A percentile compares a stretch with the other conserved stretches of the same genome.
phyloP scores from a whole-genome alignment of 2,888 invertebrate species.

The Lissonota sp. region DNA sequence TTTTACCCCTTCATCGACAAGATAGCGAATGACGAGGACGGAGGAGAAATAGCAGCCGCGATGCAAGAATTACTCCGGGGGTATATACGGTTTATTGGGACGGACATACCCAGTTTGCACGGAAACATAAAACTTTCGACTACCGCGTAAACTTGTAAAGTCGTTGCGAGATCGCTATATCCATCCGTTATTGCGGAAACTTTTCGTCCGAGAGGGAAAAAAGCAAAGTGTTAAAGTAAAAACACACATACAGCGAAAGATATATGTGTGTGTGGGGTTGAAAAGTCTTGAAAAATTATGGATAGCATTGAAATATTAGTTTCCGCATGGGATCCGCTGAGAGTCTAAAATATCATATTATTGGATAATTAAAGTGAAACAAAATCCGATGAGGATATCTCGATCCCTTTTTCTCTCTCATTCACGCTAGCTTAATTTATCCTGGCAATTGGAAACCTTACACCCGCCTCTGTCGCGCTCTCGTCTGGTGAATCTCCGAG shows the following conservation, averaged over 20 bases:
- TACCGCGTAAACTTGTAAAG: constrained; percentile 42
- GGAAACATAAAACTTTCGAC: constrained; percentile 21
- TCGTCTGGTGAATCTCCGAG: constrained; percentile 10
- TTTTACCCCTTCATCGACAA: constrained; percentile 33
- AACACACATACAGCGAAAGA: not conserved
- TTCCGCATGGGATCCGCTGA: not conserved
- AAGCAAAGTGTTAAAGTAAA: not conserved
- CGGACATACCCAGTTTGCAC: not conserved
- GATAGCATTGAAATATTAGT: not conserved
- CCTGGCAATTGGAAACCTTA: constrained; percentile 20
- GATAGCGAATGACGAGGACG: constrained; percentile 34
- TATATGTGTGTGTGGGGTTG: not conserved
- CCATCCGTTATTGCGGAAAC: constrained; percentile 41
- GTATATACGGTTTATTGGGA: constrained; percentile 3
- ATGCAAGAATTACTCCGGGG: not conserved
- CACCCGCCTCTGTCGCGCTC: not conserved
- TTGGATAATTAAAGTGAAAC: constrained; percentile 35
- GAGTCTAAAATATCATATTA: constrained; percentile 11
- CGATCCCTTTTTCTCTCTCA: not conserved
- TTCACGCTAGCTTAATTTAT: constrained; percentile 27
- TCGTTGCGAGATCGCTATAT: constrained; percentile 22
- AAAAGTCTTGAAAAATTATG: constrained; percentile 11
- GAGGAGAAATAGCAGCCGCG: not conserved
- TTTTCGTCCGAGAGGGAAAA: constrained; percentile 14
- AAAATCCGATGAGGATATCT: constrained; percentile 19